Evolutionary conservation across 2,888 invertebrate species (phyloP), one percentile per base, ranked within the genome.

Genomic region (Fissipunctia ypsillon): DNA sequence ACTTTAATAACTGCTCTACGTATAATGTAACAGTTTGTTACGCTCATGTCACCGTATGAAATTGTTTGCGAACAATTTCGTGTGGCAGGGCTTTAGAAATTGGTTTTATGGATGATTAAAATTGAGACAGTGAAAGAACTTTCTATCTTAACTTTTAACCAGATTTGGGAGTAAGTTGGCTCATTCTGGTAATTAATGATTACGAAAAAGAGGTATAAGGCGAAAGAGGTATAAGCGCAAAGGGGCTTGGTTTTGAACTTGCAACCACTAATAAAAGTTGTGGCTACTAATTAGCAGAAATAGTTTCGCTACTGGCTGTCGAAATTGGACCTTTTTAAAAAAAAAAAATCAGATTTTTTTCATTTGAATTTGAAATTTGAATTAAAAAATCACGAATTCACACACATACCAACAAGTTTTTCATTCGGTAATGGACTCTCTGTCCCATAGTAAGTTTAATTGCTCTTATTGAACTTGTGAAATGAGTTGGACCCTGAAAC

Each of bases 1-100:
- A 84, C 59, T 81, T 81, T 73, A 75, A 75, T 84, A 81, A 73
- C 67, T 50, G 48, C 52, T 61, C 50, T 60, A 56, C 66, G 54
- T 70, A 74, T 73, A 74, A 56, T 73, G 63, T 56, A 45, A 63
- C 56, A 67, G 71, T 70, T 63, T 64, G 63, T 35, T 25, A 56
- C 45, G 61, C n/a, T 67, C 43, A 16, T 25, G 25, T n/a, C 57
- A 52, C 14, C 19, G 25, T 25, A 35, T 66, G 38, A 57, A 61
- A 78, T 72, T 64, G 73, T 65, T 72, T 41, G 22, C 1, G 57
- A 78, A 78, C 57, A 64, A 41, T 78, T 83, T 59, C 52, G 64
- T 50, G 43, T 61, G 35, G 19, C n/a, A 43, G 25, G 7, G 48
- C 25, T 59, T 83, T 31, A 31, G 31, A 63, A 52, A 56, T 77